Percentiles rank a stretch among this genome's conserved stretches.
Evolutionary conservation across 2,797 vertebrate species (phyloP).

Genomic region (Halcyon leucocephala): DNA sequence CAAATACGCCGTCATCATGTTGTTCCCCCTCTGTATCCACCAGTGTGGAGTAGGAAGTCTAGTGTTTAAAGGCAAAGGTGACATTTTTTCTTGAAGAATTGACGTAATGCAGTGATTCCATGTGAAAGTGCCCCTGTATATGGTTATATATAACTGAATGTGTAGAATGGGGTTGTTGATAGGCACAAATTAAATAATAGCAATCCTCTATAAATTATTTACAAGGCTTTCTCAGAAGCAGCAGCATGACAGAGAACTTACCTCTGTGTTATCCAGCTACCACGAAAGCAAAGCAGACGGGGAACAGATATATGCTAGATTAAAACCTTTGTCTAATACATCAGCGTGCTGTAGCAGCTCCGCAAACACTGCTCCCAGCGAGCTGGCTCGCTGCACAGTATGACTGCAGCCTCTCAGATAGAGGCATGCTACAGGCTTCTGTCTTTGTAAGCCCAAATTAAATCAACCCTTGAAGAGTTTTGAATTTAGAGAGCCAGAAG

Average conservation of each 20-base stretch:
- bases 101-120: background rate
- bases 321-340: background rate
- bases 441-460: background rate
- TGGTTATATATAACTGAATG: background rate
- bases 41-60: background rate
- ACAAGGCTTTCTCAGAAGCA: background rate
- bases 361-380: background rate
- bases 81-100: background rate
- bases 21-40: background rate
- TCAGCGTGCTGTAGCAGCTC: background rate
- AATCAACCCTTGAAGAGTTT: background rate
- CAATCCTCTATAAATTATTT: background rate
- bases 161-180: background rate
- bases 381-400: background rate
- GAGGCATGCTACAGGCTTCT: background rate
- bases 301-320: background rate
- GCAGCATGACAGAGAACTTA: background rate
- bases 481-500: background rate
- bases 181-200: background rate
- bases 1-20: background rate
- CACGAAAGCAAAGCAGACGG: background rate
- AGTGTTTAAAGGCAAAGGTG: background rate
- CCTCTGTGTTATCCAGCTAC: background rate
- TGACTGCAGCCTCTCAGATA: background rate
- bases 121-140: background rate